Evolutionary conservation across 2,888 invertebrate genomes (phyloP), one percentile per base, ranked within the genome.

Genomic region (Caenorhabditis afra): DNA sequence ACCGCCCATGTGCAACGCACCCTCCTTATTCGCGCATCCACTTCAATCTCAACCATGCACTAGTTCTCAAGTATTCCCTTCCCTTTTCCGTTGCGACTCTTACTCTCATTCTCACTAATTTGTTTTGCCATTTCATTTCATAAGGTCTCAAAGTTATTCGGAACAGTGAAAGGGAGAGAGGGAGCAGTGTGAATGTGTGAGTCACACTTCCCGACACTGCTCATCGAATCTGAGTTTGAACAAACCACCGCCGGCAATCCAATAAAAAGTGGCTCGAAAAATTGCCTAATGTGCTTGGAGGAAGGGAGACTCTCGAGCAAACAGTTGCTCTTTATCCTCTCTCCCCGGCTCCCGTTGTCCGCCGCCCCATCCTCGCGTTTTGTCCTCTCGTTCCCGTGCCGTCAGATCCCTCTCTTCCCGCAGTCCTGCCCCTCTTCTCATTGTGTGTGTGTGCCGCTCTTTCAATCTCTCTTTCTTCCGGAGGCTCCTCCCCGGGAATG

Each of bases 221-320:
- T 14, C 45, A 14, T 18, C 20, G 18, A 49, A 67, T 18, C 45
- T 29, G 18, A 49, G 57, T 18, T 35, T 29, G 10, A 20, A 45
- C 39, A 68, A 61, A 70, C 53, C n/a, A n/a, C n/a, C 70, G 61
- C 52, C 61, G 29, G 41, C 70, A 61, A 70, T 71, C 55, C 57
- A 71, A 71, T 64, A 71, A 62, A 71, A 71, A 64, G 71, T 71
- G 64, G 53, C 47, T 50, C 44, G 35, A 73, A 68, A 70, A 73
- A 73, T 73, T 73, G 73, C 73, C 73, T 73, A 73, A 73, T 73
- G 73, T 73, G 64, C 64, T 73, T n/a, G n/a, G n/a, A n/a, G n/a
- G 29, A 29, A 29, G 29, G 29, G 7, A 29, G 73, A 64, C 64
- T 73, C 73, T 64, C 73, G 64, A 64, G 58, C 64, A 73, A 73